Conservation (phyloP, 2,888 invertebrate genomes). For the Hydraecia micacea region DNA sequence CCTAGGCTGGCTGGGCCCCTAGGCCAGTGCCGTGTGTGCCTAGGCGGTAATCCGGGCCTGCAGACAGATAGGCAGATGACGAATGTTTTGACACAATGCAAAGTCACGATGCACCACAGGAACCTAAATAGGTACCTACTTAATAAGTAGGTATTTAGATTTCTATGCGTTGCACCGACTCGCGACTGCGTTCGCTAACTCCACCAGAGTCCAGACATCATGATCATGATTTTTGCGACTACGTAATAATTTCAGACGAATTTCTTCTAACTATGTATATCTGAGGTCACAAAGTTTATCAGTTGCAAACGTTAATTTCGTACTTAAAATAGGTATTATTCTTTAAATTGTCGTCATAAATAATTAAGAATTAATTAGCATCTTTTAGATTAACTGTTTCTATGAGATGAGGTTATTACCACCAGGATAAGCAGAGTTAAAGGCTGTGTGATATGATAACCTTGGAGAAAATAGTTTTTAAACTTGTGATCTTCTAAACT, state of each 20-base stretch:
- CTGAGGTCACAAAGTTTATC: slow-evolving; percentile 45
- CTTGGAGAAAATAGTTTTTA: not conserved
- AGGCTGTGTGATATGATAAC: not conserved
- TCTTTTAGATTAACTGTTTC: slow-evolving; percentile 31
- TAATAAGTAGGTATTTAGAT: no score
- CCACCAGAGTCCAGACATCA: not conserved
- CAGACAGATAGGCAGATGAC: not conserved
- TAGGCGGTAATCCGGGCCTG: no score
- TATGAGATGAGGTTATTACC: slow-evolving; percentile 49
- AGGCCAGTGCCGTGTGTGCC: no score
- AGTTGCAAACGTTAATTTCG: slow-evolving; percentile 8
- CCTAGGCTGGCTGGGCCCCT: no score
- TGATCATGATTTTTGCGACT: not conserved
- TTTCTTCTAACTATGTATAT: not conserved
- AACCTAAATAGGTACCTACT: no score
- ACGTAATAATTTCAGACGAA: slow-evolving; percentile 2
- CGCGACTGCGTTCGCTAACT: not conserved
- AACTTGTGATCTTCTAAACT: not conserved
- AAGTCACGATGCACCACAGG: not conserved
- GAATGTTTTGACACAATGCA: not conserved
- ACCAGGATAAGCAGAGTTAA: slow-evolving; percentile 5
- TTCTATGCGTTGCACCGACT: no score
- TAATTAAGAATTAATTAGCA: slow-evolving; percentile 37
- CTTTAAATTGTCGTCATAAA: slow-evolving; percentile 15
- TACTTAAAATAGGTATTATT: slow-evolving; percentile 18